Evolutionary conservation across 2,113 vertebrate genomes (phyloP).

Genomic region (Clarias magur): DNA sequence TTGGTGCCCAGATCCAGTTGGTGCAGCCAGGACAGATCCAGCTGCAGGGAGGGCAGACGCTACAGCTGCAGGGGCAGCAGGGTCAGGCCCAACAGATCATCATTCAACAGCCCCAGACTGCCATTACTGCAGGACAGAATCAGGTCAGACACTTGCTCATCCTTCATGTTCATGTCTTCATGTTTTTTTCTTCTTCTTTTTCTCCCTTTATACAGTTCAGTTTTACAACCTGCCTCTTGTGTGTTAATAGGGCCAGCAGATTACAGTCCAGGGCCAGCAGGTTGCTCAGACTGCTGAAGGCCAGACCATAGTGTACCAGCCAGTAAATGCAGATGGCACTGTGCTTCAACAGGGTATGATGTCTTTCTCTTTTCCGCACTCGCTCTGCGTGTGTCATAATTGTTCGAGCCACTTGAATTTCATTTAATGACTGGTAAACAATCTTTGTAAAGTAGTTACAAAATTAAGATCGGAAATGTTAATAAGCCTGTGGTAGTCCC

Average conservation of each 20-base stretch:
- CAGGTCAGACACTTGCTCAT: conserved; percentile 75
- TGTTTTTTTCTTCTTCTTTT: too few relatives aligned
- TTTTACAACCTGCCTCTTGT: neutral
- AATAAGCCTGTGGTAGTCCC: neutral
- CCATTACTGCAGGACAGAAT: conserved; percentile 94
- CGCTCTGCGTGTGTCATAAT: neutral
- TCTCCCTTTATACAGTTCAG: too few relatives aligned
- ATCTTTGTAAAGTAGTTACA: neutral
- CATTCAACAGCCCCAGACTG: conserved; percentile 98
- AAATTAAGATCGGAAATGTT: neutral
- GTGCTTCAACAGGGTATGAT: conserved; percentile 92
- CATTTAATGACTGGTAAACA: conserved; percentile 5
- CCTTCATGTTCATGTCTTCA: too few relatives aligned
- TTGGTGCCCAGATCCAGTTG: conserved; percentile 77
- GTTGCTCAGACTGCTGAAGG: conserved; percentile 97
- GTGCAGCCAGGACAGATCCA: conserved; percentile 97
- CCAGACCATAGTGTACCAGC: conserved; percentile 98
- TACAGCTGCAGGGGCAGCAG: conserved; percentile 95
- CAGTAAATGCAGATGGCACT: conserved; percentile 95
- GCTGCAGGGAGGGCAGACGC: conserved; percentile 92
- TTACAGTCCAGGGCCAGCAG: conserved; percentile 95
- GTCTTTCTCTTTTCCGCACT: neutral
- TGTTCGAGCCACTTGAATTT: neutral
- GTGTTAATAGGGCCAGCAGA: conserved; percentile 85
- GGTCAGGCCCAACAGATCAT: conserved; percentile 97